Base-by-base conservation (phyloP, 2,888 invertebrate species). In the Aspidapion aeneum region DNA sequence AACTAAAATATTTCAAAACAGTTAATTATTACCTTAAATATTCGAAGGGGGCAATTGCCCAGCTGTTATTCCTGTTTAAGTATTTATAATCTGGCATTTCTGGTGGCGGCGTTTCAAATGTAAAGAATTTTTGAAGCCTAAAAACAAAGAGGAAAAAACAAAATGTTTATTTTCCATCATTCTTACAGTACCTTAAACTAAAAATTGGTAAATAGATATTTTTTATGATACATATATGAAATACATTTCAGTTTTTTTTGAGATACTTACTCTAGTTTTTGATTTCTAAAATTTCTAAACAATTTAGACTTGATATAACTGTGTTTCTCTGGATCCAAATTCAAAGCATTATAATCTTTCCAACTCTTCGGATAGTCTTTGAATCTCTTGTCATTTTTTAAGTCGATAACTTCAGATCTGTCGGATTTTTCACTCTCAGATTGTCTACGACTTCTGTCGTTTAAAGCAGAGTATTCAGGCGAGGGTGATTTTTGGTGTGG, bases 1-100 rank as follows among this genome's bases (percentile, higher is more conserved):
- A 48, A 48, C 9, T 9, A 48, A n/a, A 48, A 48, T 48, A n/a
- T 48, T 48, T 48, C 49, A 12, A 48, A 12, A 12, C n/a, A 48
- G 9, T 48, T 48, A 48, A 48, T n/a, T 12, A 65, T 61, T 70
- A 78, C 79, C 76, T 74, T 61, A 78, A 61, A 65, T 69, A 72
- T 64, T 71, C 66, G 61, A 72, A 65, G 19, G 77, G 74, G 58
- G 76, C 65, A 20, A 62, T 57, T 61, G 68, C 72, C 1, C 71
- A 66, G 21, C 69, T 68, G n/a, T 73, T 73, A 57, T 71, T 71
- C 51, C 66, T 64, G 21, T 71, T 65, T 64, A 71, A 71, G 58
- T 67, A 66, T 61, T 69, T 71, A 52, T 72, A 72, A 35, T 69
- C 61, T 62, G 72, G 71, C 55, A 78, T 67, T 1, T 70, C 66